Evolutionary conservation across 2,888 invertebrate species (phyloP), one percentile per base, ranked within the genome.

Genomic region (Luperina testacea): DNA sequence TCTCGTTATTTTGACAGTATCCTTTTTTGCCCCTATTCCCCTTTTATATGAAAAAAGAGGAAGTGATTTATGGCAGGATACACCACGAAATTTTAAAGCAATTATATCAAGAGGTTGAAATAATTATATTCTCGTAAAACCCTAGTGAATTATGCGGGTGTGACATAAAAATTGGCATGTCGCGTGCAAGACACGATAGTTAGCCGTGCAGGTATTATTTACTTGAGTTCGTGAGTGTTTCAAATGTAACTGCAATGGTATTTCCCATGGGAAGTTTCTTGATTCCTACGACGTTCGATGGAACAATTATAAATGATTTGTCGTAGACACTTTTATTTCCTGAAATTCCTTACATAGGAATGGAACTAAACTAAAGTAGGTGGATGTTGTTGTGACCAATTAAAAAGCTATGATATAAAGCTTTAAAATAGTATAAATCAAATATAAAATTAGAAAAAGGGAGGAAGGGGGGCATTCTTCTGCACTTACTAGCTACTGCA

Each of bases 151-250:
- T 68, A 32, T 57, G 42, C 24, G 20, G 15, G 8, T 75, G 57
- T 72, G 68, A 85, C 72, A 83, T 61, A 85, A 78, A 86, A 84
- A 75, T 82, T 82, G 53, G 64, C 68, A 17, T 68, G 59, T 76
- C 71, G 83, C 79, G 79, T 84, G 86, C 68, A 38, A 68, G 53
- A 17, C 59, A 69, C 17, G 77, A 61, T 70, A 64, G 70, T 70
- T 65, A 17, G 64, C 20, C 64, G 78, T 75, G 74, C 59, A 64
- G 20, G 38, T 75, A 59, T 63, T 76, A 85, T 72, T 73, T 64
- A 61, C 24, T 20, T 67, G 51, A 78, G 68, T 69, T 86, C 86
- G 86, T 87, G 86, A 87, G 78, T 77, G 68, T 71, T 74, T 65
- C 64, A 68, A 77, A 86, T 81, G 59, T 79, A n/a, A 42, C 45